Evolutionary conservation across 1,140 invertebrate genomes (phyloP), one percentile per base, ranked within the genome.

Genomic region (Cecropterus lyciades): DNA sequence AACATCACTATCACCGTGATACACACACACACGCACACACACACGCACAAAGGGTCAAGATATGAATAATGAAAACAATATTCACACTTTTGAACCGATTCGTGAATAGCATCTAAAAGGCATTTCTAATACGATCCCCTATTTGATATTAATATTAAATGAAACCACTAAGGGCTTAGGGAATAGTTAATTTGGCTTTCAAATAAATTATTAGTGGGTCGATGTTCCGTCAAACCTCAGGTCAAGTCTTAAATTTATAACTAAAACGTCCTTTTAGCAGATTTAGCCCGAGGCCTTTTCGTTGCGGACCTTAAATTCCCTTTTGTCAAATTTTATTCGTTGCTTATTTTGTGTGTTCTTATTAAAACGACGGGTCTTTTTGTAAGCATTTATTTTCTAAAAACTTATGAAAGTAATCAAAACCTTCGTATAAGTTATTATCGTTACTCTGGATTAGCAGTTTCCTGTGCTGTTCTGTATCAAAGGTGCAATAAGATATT

Each of bases 111-210:
- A 40, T 24, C 53, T 43, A 33, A 43, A 56, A 13, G 37, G 40
- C 53, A n/a, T 46, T 42, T 55, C 16, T 56, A 56, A 56, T 56
- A 42, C 9, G 40, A 65, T 40, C 63, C 45, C n/a, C 63, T 20
- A 49, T 65, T 56, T 37, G 40, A 56, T 65, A 64, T 64, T 49
- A 64, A 64, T 64, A 65, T 65, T 65, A 37, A 49, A 55, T 55
- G 51, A 56, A 56, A 55, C 63, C 63, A 48, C 42, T 55, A 55
- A 65, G 42, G 45, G 63, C 43, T 65, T 37, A 48, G 27, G 52
- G 63, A 65, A 65, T 65, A 48, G 53, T 65, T 65, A 65, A 65
- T 65, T 65, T 48, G 51, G 42, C 63, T 65, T 56, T 65, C 52
- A 56, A 56, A 65, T 65, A 56, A 65, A 65, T 56, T 15, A 56